A percentile compares a stretch with the other conserved stretches of the same genome.
Evolutionary conservation across 2,113 vertebrate genomes (phyloP).

Genomic region (Eublepharis macularius): DNA sequence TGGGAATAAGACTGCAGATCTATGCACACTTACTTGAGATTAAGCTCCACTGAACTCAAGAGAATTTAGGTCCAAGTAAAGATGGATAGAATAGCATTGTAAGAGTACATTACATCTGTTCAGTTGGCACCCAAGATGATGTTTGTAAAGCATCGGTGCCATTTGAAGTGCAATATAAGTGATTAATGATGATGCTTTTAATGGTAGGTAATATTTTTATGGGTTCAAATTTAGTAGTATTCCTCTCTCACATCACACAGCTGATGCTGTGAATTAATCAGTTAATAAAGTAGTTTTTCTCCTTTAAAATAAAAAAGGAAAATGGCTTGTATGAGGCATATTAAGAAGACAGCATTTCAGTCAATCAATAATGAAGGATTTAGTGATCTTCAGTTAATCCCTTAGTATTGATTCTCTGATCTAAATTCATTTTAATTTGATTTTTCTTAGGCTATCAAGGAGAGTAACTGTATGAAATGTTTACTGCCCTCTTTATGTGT

Average conservation of each 20-base stretch:
- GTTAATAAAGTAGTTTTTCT: constrained; percentile 40
- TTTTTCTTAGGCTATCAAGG: constrained; percentile 57
- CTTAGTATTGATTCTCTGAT: constrained; percentile 61
- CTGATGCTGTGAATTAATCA: constrained; percentile 55
- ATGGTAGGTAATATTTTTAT: neutral
- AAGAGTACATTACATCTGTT: too few species aligned
- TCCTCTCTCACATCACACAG: constrained; percentile 42
- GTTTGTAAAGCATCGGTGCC: neutral
- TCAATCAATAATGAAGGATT: constrained; percentile 69
- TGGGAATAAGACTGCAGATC: too few species aligned
- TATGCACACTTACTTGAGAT: too few species aligned
- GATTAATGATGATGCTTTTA: neutral
- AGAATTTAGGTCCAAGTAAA: too few species aligned
- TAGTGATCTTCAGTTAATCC: constrained; percentile 69
- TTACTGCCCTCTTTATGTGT: constrained; percentile 22
- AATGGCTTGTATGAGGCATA: constrained; percentile 38
- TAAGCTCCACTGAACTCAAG: too few species aligned
- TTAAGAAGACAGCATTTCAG: constrained; percentile 42
- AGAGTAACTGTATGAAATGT: constrained; percentile 36
- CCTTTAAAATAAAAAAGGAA: constrained; percentile 49
- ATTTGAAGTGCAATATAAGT: constrained; percentile 7
- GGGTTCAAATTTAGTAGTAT: neutral
- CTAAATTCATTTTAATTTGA: constrained; percentile 72
- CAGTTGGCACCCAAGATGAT: neutral
- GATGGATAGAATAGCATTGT: too few species aligned